Evolutionary conservation across 2,797 vertebrate species (phyloP), one percentile per base, ranked within the genome.

Genomic region (Pteropus rufus): DNA sequence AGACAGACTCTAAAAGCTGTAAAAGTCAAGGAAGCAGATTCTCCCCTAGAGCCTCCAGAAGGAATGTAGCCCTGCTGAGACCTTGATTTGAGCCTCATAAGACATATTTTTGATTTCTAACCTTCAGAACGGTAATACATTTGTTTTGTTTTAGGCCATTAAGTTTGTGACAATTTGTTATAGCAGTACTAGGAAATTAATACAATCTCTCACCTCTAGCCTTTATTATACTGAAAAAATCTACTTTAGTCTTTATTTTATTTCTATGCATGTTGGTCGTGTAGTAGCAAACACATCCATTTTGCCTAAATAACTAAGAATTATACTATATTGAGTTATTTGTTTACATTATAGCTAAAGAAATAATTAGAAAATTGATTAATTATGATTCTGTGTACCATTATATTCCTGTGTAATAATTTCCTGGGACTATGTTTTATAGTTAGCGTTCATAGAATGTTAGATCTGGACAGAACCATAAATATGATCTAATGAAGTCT

Each of bases 361-460:
- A 23, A 85, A 83, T 93, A 44, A 88, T 94, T 95, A 79, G 46
- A 94, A 91, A 91, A 76, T 60, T 60, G 31, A 93, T 80, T 88
- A 69, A 72, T 85, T 86, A 52, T 92, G 34, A 39, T 83, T 80
- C 72, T 93, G 21, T 79, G 29, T 89, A 75, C 29, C 34, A 26
- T 81, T 77, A 16, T 46, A 73, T 54, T 84, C 23, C 39, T 87
- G 18, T 76, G 23, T 70, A 72, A 64, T 93, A 83, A 83, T 87
- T 95, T 92, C 41, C 81, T 58, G 34, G 67, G 49, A 36, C 44
- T 90, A 19, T 58, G n/a, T 79, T 93, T 96, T 52, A 85, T 79
- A 87, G 41, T 41, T 92, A 64, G 52, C 91, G 81, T 72, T 79
- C 26, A 96, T 44, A 91, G 82, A 76, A 58, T n/a, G 49, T 91